Percentiles rank a stretch among this genome's conserved stretches.
phyloP scores from a whole-genome alignment of 2,797 vertebrate species.

The Hafferia zeledoni region DNA sequence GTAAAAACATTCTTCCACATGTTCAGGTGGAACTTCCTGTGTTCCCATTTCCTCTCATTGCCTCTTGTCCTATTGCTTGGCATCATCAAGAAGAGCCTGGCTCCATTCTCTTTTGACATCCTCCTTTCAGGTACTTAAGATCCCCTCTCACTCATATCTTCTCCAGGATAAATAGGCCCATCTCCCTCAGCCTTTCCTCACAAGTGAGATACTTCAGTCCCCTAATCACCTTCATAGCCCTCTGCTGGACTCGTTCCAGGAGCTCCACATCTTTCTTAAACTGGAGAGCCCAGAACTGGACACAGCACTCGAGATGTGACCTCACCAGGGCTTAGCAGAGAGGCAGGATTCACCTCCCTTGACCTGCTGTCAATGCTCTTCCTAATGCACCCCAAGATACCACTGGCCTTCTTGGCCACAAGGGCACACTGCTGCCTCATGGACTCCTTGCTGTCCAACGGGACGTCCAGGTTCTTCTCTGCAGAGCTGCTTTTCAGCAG shows the following conservation, averaged over 20 bases:
- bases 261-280: not conserved
- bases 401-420: not conserved
- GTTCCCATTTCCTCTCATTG: not conserved
- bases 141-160: not conserved
- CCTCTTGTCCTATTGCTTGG: not conserved
- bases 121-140: not conserved
- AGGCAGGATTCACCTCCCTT: not conserved
- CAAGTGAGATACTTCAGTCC: not conserved
- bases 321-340: not conserved
- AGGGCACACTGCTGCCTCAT: not conserved
- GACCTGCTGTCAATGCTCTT: not conserved
- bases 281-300: not conserved
- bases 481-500: not conserved
- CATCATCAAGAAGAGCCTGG: not conserved
- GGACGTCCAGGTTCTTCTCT: not conserved
- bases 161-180: not conserved
- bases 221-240: not conserved
- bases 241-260: not conserved
- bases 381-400: not conserved
- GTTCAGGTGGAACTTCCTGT: not conserved
- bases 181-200: not conserved
- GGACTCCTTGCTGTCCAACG: not conserved
- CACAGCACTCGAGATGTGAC: not conserved
- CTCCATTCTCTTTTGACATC: not conserved
- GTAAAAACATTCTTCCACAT: not conserved